Percentiles rank a stretch among this genome's conserved stretches.
These are phyloP conservation scores for Philotrypesis tridentata DNA, from an alignment of 1,140 invertebrate species.

Conservation along the genomic window DNA sequence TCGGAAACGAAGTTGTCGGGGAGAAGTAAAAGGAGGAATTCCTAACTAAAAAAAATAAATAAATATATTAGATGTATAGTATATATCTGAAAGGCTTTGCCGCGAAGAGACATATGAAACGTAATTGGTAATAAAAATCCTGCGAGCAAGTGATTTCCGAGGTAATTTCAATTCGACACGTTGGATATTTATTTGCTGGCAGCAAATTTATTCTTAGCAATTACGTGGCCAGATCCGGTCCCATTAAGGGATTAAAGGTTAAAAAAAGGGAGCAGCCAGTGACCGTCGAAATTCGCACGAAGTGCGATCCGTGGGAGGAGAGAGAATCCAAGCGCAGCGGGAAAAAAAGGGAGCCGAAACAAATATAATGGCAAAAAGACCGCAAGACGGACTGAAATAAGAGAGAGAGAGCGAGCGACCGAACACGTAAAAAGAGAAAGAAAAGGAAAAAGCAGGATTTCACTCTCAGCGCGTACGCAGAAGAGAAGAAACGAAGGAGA, in stretches of 20 bases:
- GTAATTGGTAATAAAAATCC: neutral
- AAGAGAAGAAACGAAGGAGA: slow-evolving; percentile 20
- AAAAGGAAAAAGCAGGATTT: neutral
- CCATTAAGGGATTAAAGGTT: slow-evolving; percentile 28
- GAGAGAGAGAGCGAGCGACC: neutral
- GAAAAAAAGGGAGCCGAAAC: neutral
- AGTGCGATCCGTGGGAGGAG: neutral
- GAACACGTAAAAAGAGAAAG: neutral
- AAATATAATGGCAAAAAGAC: neutral
- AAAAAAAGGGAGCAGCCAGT: neutral
- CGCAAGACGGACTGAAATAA: neutral
- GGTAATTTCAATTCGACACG: slow-evolving; percentile 28
- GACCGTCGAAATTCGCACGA: neutral
- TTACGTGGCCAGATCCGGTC: neutral
- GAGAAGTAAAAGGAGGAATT: too few relatives aligned
- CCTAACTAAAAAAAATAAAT: too few relatives aligned
- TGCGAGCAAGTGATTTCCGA: too few relatives aligned
- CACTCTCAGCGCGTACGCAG: neutral
- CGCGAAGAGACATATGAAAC: neutral
- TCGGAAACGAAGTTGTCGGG: too few relatives aligned
- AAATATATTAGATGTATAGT: too few relatives aligned
- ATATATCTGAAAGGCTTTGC: too few relatives aligned
- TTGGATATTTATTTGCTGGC: slow-evolving; percentile 10
- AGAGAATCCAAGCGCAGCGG: neutral
- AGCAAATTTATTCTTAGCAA: slow-evolving; percentile 10